phyloP scores from a whole-genome alignment of 1,140 invertebrate genomes.

The Laupala kohalensis region DNA sequence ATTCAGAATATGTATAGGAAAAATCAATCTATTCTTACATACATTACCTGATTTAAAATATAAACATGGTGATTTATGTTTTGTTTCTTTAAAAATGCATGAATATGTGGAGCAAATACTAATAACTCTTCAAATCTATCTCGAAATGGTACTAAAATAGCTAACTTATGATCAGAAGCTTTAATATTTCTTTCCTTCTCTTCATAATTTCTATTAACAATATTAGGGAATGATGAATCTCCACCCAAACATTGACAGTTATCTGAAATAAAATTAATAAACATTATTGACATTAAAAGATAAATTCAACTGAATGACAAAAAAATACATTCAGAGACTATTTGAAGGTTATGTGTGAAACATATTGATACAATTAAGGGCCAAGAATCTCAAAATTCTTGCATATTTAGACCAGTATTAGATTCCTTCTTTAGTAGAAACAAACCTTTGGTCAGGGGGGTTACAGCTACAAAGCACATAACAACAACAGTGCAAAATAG shows the following conservation, averaged over 20 bases:
- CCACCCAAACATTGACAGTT: too few relatives aligned
- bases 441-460: not conserved
- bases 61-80: slow-evolving; percentile 76
- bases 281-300: too few relatives aligned
- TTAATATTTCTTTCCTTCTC: not conserved
- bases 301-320: too few relatives aligned
- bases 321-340: not conserved
- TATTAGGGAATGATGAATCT: too few relatives aligned
- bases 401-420: not conserved
- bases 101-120: slow-evolving; percentile 82
- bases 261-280: too few relatives aligned
- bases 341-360: not conserved
- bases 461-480: not conserved
- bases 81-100: slow-evolving; percentile 70
- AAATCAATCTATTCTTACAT: too few relatives aligned
- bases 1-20: too few relatives aligned
- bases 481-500: slow-evolving; percentile 1
- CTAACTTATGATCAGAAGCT: slow-evolving; percentile 39
- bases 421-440: not conserved
- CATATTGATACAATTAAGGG: not conserved
- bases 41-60: slow-evolving; percentile 80
- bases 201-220: too few relatives aligned
- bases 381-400: not conserved
- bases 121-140: slow-evolving; percentile 92
- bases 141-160: slow-evolving; percentile 81